phyloP scores from a whole-genome alignment of 2,797 vertebrate species.

The Clarias platycephalus region DNA sequence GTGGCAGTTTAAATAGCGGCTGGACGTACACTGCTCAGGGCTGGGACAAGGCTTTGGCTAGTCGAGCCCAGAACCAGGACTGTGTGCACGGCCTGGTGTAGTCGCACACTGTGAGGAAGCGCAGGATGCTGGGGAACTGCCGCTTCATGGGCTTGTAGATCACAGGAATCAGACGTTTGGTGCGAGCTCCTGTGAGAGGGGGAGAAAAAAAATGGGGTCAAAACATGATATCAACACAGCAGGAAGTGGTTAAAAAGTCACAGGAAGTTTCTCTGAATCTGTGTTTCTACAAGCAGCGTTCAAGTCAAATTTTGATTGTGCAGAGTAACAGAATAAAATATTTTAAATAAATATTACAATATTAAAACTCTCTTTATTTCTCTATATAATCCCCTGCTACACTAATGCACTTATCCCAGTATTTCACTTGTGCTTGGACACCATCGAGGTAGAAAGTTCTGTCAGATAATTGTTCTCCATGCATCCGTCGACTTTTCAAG shows the following conservation, averaged over 20 bases:
- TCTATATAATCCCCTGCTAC: too few species aligned
- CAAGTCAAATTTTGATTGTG: too few species aligned
- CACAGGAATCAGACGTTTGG: constrained; percentile 91
- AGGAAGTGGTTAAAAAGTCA: neutral
- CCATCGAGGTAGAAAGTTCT: too few species aligned
- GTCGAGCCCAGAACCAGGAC: constrained; percentile 90
- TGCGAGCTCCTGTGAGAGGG: constrained; percentile 78
- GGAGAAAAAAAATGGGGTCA: neutral
- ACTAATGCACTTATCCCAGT: too few species aligned
- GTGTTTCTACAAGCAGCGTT: too few species aligned
- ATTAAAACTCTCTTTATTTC: too few species aligned
- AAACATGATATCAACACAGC: neutral
- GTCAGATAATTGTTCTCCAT: too few species aligned
- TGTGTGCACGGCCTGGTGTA: constrained; percentile 91
- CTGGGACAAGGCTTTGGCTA: constrained; percentile 80
- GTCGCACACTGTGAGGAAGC: constrained; percentile 93
- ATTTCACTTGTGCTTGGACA: too few species aligned
- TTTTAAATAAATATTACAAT: too few species aligned
- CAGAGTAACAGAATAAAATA: too few species aligned
- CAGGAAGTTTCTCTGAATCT: neutral
- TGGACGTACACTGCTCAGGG: constrained; percentile 38
- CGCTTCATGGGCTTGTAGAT: constrained; percentile 88
- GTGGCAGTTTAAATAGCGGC: neutral
- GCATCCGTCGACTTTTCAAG: too few species aligned
- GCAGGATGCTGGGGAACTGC: constrained; percentile 90